phyloP scores from a whole-genome alignment of 2,888 invertebrate species.

The Lampropteryx suffumata region DNA sequence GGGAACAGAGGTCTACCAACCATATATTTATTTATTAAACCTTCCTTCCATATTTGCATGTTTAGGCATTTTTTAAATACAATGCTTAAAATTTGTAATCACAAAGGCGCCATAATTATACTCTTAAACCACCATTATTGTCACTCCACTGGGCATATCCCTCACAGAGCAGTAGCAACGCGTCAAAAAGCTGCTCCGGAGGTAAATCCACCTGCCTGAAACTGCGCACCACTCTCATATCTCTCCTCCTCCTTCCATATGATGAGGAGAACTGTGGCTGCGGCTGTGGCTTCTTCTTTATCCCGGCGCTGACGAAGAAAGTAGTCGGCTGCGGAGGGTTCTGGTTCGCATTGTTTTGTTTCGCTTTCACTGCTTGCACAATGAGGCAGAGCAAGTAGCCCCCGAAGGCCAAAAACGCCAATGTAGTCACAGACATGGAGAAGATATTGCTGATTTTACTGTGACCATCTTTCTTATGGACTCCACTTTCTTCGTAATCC shows the following conservation, averaged over 20 bases:
- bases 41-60: no score
- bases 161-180: constrained; percentile 79
- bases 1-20: background rate
- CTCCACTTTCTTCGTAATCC: constrained; percentile 73
- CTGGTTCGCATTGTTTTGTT: constrained; percentile 65
- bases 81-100: no score
- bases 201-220: constrained; percentile 53
- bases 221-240: constrained; percentile 43
- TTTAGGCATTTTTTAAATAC: no score
- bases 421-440: constrained; percentile 89
- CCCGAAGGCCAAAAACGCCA: constrained; percentile 92
- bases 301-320: constrained; percentile 64
- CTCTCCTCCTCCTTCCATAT: constrained; percentile 62
- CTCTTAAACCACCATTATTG: constrained; percentile 6
- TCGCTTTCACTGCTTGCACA: constrained; percentile 88
- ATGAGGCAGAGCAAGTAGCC: constrained; percentile 91
- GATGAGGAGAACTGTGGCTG: constrained; percentile 66
- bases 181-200: constrained; percentile 77
- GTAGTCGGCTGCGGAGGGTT: constrained; percentile 59
- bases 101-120: background rate
- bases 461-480: constrained; percentile 73
- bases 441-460: constrained; percentile 89
- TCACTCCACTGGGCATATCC: constrained; percentile 81
- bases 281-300: constrained; percentile 70
- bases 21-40: no score